These are phyloP conservation scores for Noctuana brunneofusca DNA, from an alignment of 2,888 invertebrate genomes.

Conservation along the genomic window DNA sequence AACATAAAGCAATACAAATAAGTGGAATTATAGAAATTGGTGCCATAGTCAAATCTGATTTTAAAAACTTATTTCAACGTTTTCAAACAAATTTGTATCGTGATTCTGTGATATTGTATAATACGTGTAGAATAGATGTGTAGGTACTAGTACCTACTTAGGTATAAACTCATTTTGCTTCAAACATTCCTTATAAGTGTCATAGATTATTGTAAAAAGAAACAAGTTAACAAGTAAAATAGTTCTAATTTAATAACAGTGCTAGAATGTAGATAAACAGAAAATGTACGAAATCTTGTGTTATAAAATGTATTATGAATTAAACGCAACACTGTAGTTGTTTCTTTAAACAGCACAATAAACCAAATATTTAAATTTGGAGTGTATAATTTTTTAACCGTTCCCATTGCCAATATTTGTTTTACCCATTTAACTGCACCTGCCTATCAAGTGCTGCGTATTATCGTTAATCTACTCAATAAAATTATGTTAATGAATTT, in stretches of 20 bases:
- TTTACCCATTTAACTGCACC: constrained; percentile 24
- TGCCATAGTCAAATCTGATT: constrained; percentile 22
- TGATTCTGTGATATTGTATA: constrained; percentile 73
- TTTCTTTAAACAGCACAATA: constrained; percentile 70
- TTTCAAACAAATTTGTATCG: constrained; percentile 41
- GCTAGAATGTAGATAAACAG: constrained; percentile 1
- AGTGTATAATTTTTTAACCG: constrained; percentile 32
- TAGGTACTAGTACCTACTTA: constrained; percentile 7
- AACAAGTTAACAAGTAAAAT: constrained; percentile 5
- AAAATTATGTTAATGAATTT: not conserved
- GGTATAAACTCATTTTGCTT: constrained; percentile 29
- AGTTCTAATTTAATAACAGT: constrained; percentile 18
- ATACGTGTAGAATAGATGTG: constrained; percentile 34
- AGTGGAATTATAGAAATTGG: constrained; percentile 10
- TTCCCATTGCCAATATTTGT: constrained; percentile 31
- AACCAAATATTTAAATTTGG: constrained; percentile 62
- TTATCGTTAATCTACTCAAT: constrained; percentile 3
- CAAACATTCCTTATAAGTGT: constrained; percentile 27
- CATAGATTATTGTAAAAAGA: constrained; percentile 27
- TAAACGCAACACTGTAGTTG: constrained; percentile 49
- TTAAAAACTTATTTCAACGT: constrained; percentile 11
- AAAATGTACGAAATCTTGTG: constrained; percentile 17
- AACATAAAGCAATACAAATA: not conserved
- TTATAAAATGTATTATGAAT: constrained; percentile 40
- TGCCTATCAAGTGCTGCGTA: constrained; percentile 14